Conservation (phyloP, 2,113 vertebrate species). For the Chinchilla lanigera region DNA sequence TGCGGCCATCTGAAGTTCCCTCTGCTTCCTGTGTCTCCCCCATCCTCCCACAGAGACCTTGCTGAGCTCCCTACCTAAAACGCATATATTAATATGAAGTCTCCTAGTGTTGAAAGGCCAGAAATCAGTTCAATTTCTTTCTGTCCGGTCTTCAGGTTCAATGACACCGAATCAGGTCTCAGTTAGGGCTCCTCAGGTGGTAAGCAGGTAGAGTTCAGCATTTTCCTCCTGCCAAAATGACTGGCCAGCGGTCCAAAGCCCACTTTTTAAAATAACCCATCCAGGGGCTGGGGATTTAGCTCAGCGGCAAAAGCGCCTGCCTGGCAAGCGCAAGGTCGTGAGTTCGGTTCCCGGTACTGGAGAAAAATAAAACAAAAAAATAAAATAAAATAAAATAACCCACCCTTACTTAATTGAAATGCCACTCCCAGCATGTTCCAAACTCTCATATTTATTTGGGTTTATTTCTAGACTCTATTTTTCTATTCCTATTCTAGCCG, state of each 20-base stretch:
- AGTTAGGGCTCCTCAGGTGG: no score
- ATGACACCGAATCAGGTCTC: not conserved
- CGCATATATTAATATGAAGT: not conserved
- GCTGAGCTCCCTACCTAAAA: not conserved
- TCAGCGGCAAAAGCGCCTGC: no score
- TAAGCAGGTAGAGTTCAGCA: not conserved
- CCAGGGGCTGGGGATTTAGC: no score
- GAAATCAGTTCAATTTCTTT: not conserved
- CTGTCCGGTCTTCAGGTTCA: not conserved
- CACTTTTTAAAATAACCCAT: not conserved
- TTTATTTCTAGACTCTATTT: constrained; percentile 4
- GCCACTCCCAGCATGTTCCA: not conserved
- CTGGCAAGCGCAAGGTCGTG: no score
- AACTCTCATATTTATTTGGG: not conserved
- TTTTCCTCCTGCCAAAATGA: not conserved
- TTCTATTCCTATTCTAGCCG: constrained; percentile 1
- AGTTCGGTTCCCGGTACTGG: no score
- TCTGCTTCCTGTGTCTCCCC: not conserved
- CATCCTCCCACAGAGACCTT: not conserved
- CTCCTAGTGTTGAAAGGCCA: not conserved
- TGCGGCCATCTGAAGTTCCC: not conserved
- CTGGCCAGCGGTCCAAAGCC: not conserved
- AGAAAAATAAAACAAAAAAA: no score
- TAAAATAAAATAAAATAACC: not conserved
- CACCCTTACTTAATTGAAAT: not conserved